phyloP scores from a whole-genome alignment of 2,797 vertebrate species.

The Bradypodion ventrale region DNA sequence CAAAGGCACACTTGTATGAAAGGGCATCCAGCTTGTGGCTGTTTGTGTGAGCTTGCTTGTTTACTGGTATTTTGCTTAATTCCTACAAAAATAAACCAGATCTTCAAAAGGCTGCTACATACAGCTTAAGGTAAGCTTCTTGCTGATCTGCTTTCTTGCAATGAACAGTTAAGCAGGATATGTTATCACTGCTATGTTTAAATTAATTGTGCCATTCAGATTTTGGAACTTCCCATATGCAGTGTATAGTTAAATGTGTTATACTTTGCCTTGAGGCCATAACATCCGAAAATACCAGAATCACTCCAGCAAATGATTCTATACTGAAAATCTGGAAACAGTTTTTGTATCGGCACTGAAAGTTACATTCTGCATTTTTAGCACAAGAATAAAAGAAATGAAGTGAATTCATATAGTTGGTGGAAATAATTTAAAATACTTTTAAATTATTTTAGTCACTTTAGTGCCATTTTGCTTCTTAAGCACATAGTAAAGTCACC shows the following conservation, averaged over 20 bases:
- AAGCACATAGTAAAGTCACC: background rate
- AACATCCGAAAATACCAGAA: background rate
- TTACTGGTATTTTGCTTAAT: background rate
- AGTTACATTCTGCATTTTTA: background rate
- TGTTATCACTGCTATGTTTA: background rate
- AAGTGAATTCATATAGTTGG: background rate
- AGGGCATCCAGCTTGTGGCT: slow-evolving; percentile 16
- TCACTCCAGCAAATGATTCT: background rate
- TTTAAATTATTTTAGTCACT: background rate
- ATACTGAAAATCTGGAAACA: background rate
- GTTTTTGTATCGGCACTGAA: background rate
- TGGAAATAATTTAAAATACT: background rate
- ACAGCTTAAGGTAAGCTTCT: background rate
- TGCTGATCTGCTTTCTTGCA: slow-evolving; percentile 15
- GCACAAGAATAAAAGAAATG: background rate
- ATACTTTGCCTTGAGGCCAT: background rate
- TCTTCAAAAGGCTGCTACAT: background rate
- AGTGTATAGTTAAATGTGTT: background rate
- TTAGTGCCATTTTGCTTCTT: background rate
- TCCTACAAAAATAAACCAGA: background rate
- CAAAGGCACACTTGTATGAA: slow-evolving; percentile 1
- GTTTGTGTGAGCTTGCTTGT: background rate
- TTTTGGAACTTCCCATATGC: background rate
- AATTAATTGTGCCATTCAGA: background rate
- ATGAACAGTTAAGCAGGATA: background rate